These are phyloP conservation scores for Peromyscus eremicus DNA, from an alignment of 2,797 vertebrate genomes.

Conservation along the genomic window DNA sequence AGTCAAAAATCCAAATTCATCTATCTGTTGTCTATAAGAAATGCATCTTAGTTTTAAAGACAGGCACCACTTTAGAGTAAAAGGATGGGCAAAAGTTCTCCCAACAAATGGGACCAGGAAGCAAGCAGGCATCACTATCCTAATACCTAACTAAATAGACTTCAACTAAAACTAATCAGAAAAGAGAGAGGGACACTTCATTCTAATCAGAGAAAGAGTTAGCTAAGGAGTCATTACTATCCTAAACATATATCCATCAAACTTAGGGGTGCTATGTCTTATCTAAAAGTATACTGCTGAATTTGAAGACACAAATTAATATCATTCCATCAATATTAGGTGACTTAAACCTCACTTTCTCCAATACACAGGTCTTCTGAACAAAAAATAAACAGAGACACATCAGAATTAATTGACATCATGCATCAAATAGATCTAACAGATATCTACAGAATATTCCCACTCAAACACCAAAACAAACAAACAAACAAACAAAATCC, in stretches of 20 bases:
- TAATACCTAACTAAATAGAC: background rate
- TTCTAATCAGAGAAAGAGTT: background rate
- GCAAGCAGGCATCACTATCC: background rate
- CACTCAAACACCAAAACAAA: background rate
- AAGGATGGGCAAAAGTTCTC: background rate
- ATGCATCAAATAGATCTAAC: background rate
- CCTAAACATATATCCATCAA: background rate
- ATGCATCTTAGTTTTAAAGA: background rate
- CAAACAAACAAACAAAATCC: background rate
- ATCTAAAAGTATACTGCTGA: background rate
- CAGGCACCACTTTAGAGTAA: background rate
- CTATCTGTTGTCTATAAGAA: background rate
- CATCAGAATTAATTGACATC: background rate
- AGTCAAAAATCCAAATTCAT: background rate
- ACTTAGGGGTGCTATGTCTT: background rate
- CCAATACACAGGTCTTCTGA: background rate
- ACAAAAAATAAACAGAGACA: background rate
- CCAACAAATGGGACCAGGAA: background rate
- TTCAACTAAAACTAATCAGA: background rate
- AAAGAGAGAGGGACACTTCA: background rate
- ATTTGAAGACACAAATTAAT: background rate
- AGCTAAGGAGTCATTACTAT: background rate
- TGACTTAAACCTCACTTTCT: background rate
- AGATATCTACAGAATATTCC: background rate
- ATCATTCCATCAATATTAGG: background rate